Conservation (phyloP, 2,113 vertebrate species). For the Candoia aspera region DNA sequence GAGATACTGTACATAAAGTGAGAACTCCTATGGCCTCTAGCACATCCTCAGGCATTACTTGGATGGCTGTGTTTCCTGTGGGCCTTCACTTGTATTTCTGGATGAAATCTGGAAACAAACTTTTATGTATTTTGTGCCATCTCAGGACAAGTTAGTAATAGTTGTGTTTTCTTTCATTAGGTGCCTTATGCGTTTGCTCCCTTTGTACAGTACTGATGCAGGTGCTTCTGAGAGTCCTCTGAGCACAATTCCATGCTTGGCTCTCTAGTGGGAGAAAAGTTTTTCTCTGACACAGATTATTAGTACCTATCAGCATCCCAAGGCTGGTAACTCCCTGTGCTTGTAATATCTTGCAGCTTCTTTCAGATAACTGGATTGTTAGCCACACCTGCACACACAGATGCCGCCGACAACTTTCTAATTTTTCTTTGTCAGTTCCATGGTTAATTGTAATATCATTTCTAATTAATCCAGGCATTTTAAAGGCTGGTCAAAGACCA, state of each 20-base stretch:
- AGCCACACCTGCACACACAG: constrained; percentile 10
- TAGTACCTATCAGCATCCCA: constrained; percentile 21
- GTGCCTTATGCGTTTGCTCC: background rate
- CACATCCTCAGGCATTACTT: background rate
- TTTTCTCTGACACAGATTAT: background rate
- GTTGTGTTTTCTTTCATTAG: background rate
- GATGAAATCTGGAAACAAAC: background rate
- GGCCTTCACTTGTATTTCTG: background rate
- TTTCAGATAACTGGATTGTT: constrained; percentile 12
- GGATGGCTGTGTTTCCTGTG: background rate
- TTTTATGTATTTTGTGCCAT: background rate
- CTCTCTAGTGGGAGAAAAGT: background rate
- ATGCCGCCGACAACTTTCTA: background rate
- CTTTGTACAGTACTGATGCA: background rate
- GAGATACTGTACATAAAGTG: background rate
- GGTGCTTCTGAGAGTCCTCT: background rate
- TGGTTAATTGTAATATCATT: background rate
- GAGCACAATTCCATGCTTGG: background rate
- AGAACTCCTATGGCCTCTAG: background rate
- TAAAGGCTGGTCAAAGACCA: background rate
- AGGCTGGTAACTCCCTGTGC: constrained; percentile 3
- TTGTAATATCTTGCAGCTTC: constrained; percentile 9
- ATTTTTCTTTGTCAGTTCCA: background rate
- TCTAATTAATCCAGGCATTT: background rate
- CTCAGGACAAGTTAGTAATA: background rate